A percentile compares a stretch with the other conserved stretches of the same genome.
Conservation (phyloP, 2,797 vertebrate genomes). For the Coregonus ussuriensis region DNA sequence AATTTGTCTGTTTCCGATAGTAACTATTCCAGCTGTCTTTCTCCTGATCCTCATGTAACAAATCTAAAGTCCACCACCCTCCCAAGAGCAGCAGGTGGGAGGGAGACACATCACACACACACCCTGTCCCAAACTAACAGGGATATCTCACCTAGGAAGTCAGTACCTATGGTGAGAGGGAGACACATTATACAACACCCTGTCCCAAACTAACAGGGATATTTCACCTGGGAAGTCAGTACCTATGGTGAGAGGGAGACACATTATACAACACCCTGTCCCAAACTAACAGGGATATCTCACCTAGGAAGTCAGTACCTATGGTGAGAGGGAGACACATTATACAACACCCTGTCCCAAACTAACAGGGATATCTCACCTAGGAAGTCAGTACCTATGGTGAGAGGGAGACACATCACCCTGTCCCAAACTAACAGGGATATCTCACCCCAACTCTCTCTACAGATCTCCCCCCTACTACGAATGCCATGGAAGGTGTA, state of each 20-base stretch:
- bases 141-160: too few relatives aligned
- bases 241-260: too few relatives aligned
- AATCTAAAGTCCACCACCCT: conserved; percentile 64
- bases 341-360: background rate
- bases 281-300: too few relatives aligned
- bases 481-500: background rate
- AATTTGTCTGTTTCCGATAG: conserved; percentile 73
- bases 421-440: background rate
- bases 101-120: background rate
- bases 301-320: too few relatives aligned
- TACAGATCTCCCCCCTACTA: background rate
- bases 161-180: background rate
- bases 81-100: conserved; percentile 17
- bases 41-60: conserved; percentile 80
- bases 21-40: conserved; percentile 71
- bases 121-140: too few relatives aligned
- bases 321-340: background rate
- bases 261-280: too few relatives aligned
- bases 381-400: too few relatives aligned
- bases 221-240: too few relatives aligned
- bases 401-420: background rate
- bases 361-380: conserved; percentile 20
- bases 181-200: background rate
- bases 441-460: conserved; percentile 19
- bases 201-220: too few relatives aligned